phyloP scores from a whole-genome alignment of 1,140 invertebrate genomes.

The Aleiodes sp. region DNA sequence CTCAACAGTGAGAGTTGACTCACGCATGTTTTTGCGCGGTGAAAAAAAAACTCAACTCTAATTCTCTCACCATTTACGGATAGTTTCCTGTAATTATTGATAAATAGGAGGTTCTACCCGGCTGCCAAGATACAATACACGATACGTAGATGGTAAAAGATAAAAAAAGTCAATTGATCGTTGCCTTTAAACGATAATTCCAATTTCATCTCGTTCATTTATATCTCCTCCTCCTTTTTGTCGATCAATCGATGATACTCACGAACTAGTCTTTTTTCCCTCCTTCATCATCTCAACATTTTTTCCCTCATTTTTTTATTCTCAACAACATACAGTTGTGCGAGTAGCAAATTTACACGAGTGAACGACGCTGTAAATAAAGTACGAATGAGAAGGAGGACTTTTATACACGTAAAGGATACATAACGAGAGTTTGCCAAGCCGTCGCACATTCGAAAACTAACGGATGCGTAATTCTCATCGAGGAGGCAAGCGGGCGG shows the following conservation, averaged over 20 bases:
- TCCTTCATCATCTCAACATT: background rate
- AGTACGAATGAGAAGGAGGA: slow-evolving; percentile 24
- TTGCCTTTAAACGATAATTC: slow-evolving; percentile 21
- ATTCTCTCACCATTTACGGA: slow-evolving; percentile 28
- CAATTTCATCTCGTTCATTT: slow-evolving; percentile 19
- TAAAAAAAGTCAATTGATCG: slow-evolving; percentile 14
- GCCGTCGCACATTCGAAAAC: slow-evolving; percentile 21
- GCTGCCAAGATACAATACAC: background rate
- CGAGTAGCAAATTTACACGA: slow-evolving; percentile 32
- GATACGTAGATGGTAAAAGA: background rate
- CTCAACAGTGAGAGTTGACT: slow-evolving; percentile 7
- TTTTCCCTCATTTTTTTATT: background rate
- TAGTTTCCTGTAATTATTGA: slow-evolving; percentile 35
- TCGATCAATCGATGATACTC: background rate
- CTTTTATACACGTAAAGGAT: slow-evolving; percentile 20
- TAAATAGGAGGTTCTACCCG: slow-evolving; percentile 1
- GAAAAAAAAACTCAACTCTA: slow-evolving; percentile 17
- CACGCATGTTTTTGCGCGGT: slow-evolving; percentile 27
- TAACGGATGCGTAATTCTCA: slow-evolving; percentile 44
- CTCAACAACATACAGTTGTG: background rate
- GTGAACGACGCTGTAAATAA: slow-evolving; percentile 37
- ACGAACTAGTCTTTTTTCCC: too few relatives aligned
- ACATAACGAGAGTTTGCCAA: slow-evolving; percentile 30
- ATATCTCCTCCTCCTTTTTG: background rate
- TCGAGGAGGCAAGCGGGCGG: slow-evolving; percentile 38